Percentiles rank a stretch among this genome's conserved stretches.
These are phyloP conservation scores for Ceyx melanurus DNA, from an alignment of 2,113 vertebrate genomes.

Conservation along the genomic window DNA sequence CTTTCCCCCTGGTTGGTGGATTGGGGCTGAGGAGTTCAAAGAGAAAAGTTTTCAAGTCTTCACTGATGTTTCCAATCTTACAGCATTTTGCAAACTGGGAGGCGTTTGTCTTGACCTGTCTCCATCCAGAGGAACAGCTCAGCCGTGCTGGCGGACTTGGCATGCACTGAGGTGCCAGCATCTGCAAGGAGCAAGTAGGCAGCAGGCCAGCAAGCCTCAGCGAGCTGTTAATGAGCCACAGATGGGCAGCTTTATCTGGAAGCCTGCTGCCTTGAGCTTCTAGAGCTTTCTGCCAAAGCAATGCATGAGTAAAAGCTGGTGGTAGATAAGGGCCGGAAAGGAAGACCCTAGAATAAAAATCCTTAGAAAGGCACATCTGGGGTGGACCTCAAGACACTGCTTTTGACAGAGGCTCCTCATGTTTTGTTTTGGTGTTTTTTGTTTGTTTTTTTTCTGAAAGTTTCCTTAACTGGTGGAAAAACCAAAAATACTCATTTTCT, in stretches of 20 bases:
- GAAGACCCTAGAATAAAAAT: not conserved
- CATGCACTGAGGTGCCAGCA: not conserved
- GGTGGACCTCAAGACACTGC: not conserved
- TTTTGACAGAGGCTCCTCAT: rapidly evolving
- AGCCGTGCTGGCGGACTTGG: rapidly evolving
- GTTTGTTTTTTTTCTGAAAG: not conserved
- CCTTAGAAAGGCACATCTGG: not conserved
- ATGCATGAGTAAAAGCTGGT: not conserved
- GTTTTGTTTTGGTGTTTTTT: no score
- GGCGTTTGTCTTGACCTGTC: not conserved
- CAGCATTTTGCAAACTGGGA: not conserved
- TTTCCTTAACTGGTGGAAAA: not conserved
- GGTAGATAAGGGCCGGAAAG: not conserved
- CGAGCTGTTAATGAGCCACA: not conserved
- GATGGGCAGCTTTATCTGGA: not conserved
- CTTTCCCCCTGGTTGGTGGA: not conserved
- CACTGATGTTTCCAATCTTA: rapidly evolving
- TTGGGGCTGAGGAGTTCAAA: not conserved
- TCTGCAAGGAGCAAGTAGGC: not conserved
- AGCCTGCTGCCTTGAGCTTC: not conserved
- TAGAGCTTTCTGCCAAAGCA: not conserved
- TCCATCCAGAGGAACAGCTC: not conserved
- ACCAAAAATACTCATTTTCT: not conserved
- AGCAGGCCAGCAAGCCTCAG: not conserved
- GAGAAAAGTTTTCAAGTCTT: rapidly evolving